A percentile compares a stretch with the other conserved stretches of the same genome.
These are phyloP conservation scores for Papilio aristodemus DNA, from an alignment of 1,140 invertebrate genomes.

Conservation along the genomic window DNA sequence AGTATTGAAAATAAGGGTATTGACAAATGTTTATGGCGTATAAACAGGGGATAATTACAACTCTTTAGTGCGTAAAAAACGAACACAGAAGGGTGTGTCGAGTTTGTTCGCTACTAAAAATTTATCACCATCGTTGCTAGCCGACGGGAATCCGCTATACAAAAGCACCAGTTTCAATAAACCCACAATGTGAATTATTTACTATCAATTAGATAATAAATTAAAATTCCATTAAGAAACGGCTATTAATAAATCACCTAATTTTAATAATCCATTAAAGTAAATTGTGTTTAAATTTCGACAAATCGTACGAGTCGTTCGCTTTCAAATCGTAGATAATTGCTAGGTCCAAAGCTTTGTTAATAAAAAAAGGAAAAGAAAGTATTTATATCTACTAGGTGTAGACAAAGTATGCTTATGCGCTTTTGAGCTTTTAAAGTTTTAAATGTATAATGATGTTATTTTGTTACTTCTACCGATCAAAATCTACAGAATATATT, in stretches of 20 bases:
- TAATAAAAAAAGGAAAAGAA: no score
- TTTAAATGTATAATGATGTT: no score
- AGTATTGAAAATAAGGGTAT: constrained; percentile 73
- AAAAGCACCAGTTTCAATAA: constrained; percentile 42
- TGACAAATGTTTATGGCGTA: constrained; percentile 79
- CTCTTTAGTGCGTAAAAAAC: constrained; percentile 78
- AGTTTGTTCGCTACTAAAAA: constrained; percentile 49
- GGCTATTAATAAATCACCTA: not conserved
- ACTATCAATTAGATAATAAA: not conserved
- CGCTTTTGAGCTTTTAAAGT: no score
- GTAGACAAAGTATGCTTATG: no score
- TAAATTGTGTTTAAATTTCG: not conserved
- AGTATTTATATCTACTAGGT: no score
- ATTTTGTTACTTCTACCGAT: no score
- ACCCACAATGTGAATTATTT: not conserved
- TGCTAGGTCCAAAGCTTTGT: no score
- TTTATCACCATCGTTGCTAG: constrained; percentile 64
- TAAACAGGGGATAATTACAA: constrained; percentile 80
- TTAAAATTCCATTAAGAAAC: not conserved
- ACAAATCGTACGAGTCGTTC: no score
- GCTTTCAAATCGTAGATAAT: no score
- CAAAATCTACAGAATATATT: no score
- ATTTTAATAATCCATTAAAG: not conserved
- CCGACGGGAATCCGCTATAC: constrained; percentile 46
- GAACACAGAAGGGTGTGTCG: constrained; percentile 63